phyloP scores from a whole-genome alignment of 2,888 invertebrate species.

The Yponomeuta evonymella region DNA sequence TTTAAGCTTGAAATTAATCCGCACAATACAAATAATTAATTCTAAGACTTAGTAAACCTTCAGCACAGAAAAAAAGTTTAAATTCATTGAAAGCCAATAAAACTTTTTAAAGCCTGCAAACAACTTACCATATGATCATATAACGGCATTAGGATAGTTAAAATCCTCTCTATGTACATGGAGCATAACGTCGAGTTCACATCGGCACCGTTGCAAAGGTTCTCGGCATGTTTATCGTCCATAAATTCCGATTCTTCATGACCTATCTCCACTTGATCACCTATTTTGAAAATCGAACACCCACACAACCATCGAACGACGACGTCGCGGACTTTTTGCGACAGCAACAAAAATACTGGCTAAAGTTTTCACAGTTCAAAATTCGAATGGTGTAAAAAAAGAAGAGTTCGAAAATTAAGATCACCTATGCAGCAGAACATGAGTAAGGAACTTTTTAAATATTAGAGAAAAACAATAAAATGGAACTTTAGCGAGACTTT shows the following conservation, averaged over 20 bases:
- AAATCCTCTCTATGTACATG: conserved; percentile 48
- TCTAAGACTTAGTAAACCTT: no score
- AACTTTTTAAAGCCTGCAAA: not conserved
- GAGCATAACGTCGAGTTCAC: conserved; percentile 66
- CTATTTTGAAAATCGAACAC: conserved; percentile 48
- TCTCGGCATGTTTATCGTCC: not conserved
- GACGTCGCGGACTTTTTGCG: conserved; percentile 8
- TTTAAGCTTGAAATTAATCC: no score
- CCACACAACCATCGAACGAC: conserved; percentile 32
- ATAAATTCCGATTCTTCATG: not conserved
- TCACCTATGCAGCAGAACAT: not conserved
- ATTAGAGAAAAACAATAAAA: not conserved
- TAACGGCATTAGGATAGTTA: conserved; percentile 63
- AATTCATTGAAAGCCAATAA: not conserved
- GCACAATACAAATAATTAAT: no score
- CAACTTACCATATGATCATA: conserved; percentile 66
- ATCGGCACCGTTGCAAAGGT: conserved; percentile 41
- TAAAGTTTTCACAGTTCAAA: not conserved
- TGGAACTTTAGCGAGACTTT: not conserved
- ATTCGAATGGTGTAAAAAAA: not conserved
- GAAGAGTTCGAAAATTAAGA: no score
- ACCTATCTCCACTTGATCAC: conserved; percentile 31
- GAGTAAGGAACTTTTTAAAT: not conserved
- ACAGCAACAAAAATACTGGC: not conserved
- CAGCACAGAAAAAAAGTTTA: no score